Base-by-base conservation (phyloP, 2,888 invertebrate species). In the Sinopyrophorus schimmeli region DNA sequence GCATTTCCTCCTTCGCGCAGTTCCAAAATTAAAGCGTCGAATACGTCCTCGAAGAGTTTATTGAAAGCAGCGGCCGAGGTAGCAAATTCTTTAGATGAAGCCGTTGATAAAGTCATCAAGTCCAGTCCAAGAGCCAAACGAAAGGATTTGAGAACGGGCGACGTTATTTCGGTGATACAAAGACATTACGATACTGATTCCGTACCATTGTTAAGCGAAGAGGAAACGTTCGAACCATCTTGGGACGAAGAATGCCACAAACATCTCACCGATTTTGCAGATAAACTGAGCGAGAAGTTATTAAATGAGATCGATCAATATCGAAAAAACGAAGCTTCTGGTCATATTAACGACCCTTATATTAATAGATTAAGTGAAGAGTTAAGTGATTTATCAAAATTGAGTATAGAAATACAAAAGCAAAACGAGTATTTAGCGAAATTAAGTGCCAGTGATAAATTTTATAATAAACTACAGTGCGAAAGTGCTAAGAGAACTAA, bases 221-320 rank as follows among this genome's bases (percentile, higher is more conserved):
- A 48, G 16, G 34, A 16, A 11, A 47, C 37, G 10, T 30, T 21
- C 31, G 61, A 59, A 5, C 12, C 58, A 5, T 64, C 60, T 7
- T 84, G 84, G 84, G 78, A 78, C 40, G 81, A 83, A 59, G 83
- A 84, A 54, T 82, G 83, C 55, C 78, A 80, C 53, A 82, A 82
- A 61, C 86, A 89, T 66, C 75, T 89, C 52, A 84, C 84, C 1
- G 87, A 89, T 62, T 89, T 89, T 62, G 89, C 89, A 1, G 89
- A 90, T 65, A 84, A 86, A 66, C 74, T 90, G n/a, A 87, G 87
- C 65, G 88, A 88, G 65, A 89, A 89, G 67, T 74, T 91, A 51
- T 77, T 89, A 42, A 83, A 86, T 55, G 89, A 90, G 72, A 83
- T 89, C 54, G 88, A 89, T 64, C 69, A 79, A 72, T 68, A 81